phyloP scores from a whole-genome alignment of 2,797 vertebrate species.

The Cossypha niveicapilla region DNA sequence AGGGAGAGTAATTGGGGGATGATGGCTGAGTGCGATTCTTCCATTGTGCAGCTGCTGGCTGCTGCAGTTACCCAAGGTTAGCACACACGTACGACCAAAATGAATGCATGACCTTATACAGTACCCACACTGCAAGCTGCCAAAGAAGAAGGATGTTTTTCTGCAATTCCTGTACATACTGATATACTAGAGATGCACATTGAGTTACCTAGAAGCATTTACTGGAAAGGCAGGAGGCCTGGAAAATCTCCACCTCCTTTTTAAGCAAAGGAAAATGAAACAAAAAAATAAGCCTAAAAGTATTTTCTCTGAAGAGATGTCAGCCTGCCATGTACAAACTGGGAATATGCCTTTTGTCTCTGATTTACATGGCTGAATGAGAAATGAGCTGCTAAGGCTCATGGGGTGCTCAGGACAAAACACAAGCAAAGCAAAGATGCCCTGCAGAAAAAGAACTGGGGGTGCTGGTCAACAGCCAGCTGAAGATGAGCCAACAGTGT shows the following conservation, averaged over 20 bases:
- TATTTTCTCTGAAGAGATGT: not conserved
- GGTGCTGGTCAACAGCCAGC: rapidly evolving
- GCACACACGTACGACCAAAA: rapidly evolving
- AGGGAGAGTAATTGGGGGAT: not conserved
- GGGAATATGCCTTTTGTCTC: not conserved
- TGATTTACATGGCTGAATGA: not conserved
- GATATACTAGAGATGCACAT: not conserved
- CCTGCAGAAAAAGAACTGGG: not conserved
- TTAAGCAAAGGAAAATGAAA: not conserved
- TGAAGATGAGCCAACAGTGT: not conserved
- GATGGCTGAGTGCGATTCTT: not conserved
- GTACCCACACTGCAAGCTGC: not conserved
- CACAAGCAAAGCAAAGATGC: not conserved
- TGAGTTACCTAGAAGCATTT: not conserved
- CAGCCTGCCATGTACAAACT: not conserved
- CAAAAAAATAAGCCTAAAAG: not conserved
- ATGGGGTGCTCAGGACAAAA: not conserved
- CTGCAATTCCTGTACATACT: not conserved
- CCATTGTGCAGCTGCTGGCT: not conserved
- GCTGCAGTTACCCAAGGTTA: not conserved
- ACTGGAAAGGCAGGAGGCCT: not conserved
- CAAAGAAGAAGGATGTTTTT: not conserved
- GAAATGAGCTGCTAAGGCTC: not conserved
- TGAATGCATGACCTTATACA: rapidly evolving
- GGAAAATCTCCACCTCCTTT: not conserved